Base-by-base conservation (phyloP, 2,888 invertebrate species). In the Chydorus sphaericus region DNA sequence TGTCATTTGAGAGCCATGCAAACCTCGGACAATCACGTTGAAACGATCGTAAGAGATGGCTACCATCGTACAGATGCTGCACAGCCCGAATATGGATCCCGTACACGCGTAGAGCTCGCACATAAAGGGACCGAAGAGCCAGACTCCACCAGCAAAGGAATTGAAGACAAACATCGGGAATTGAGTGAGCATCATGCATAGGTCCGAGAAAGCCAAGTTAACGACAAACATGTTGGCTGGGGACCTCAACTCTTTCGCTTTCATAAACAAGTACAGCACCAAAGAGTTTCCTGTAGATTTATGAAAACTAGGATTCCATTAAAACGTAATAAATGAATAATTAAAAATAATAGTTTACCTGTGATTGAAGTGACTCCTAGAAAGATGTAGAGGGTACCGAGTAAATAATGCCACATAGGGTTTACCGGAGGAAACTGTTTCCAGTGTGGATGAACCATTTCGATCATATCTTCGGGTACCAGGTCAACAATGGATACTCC, bases 141-240 rank as follows among this genome's bases (percentile, higher is more conserved):
- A 70, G 14, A 63, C 65, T 51, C 64, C 66, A 23, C 54, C 54
- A 53, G 68, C 66, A 60, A 70, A 69, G 6, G 69, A 68, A 57
- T 68, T 69, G 56, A 67, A 64, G 20, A 66, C 62, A 37, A 66
- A 69, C 60, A 69, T 68, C 26, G 66, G 63, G 59, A 61, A 62
- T 58, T 55, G 48, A 62, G 74, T 71, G 64, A 81, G 73, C 89
- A 91, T 91, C 84, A 91, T 90, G 61, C 83, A 76, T 67, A 91
- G 86, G 68, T 91, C 90, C 56, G 89, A 88, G 70, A 93, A 81
- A 36, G 92, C 92, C 66, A 93, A 76, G 73, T 93, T 93, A 59
- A 92, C 82, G 58, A 93, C 85, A 63, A 92, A 75, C 64, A 93
- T 75, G 70, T 93, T 93, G 61, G 92, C 89, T 50, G 92, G 92